Evolutionary conservation across 2,888 invertebrate species (phyloP), one percentile per base, ranked within the genome.

Genomic region (Schizotus pectinicornis): DNA sequence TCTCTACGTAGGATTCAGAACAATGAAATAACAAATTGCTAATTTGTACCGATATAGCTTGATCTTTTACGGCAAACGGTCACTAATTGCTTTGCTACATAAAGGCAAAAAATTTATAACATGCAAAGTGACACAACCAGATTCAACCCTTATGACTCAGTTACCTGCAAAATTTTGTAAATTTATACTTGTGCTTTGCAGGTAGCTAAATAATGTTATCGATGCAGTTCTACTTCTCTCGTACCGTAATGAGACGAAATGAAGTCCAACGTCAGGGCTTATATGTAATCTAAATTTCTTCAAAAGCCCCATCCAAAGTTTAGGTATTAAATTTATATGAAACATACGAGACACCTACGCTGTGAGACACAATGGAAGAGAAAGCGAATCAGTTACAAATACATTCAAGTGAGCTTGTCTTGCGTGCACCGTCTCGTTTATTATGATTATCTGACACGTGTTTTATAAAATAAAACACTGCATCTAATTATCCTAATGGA

Each of bases 301-400:
- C 53, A 38, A 46, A 22, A 22, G 22, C 2, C 5, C 5, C 22
- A 22, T 22, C 2, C 22, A 5, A 22, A 22, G 22, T 53, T 53
- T 37, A 53, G 43, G 43, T 38, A 46, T 46, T 38, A 37, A 46
- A 42, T 33, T 37, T 46, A 37, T 50, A 46, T n/a, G 37, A 8
- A 42, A 49, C 37, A 49, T 22, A 49, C 30, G 46, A 45, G 41
- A 42, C 52, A 43, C 57, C 57, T 45, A 57, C 57, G 36, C 58
- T 48, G 22, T 39, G 41, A 53, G 57, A 63, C 57, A 66, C 65
- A 67, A 67, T 67, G 59, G 67, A 64, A 62, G 64, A 67, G 67
- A 67, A 67, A 67, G 65, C 64, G 62, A 59, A 54, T 52, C 63
- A 51, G 62, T 62, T 64, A 59, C 59, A 55, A 62, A 67, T 64